Base-by-base conservation (phyloP, 2,888 invertebrate genomes). In the Argyresthia goedartella region DNA sequence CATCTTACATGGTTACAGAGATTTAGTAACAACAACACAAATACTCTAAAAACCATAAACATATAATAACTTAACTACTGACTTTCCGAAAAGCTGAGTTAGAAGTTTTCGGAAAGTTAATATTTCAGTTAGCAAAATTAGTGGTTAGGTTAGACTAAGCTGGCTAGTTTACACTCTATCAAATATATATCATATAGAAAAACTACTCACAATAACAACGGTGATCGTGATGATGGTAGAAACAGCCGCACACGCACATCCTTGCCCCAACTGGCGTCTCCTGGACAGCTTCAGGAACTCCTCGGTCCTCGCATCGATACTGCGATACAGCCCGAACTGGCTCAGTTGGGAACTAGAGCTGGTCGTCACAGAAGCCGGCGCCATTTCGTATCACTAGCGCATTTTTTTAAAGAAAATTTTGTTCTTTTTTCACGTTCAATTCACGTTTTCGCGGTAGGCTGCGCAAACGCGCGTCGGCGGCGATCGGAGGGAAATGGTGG, bases 191-290 rank as follows among this genome's bases (percentile, higher is more conserved):
- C 35, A 48, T 11, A 1, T 34, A 8, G 39, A 25, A 47, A 47
- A 2, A 11, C 52, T 60, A 82, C 85, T 82, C 56, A 86, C 86
- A 69, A 86, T 70, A 56, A 85, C 80, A 67, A 85, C 65, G 58
- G 79, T 75, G 60, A 85, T 82, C 54, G 86, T 85, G 54, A 86
- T 69, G 0, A 77, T 78, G 0, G 85, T 80, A 10, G 84, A 80
- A 0, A 82, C 69, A 8, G 76, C 81, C 0, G 86, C 86, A 62
- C 86, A 86, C 0, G 75, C 76, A 61, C 85, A 85, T 57, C 85
- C 85, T 59, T 81, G 82, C 51, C 72, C 64, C 8, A 86, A 71
- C 64, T 86, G 86, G 13, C 81, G 62, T 54, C 67, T 76, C 57
- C 73, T 74, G 1, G 86, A 86, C 50, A 84, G 60, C 55, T 69